phyloP scores from a whole-genome alignment of 64 coral and sea anemone genomes.

The Montipora cactus region DNA sequence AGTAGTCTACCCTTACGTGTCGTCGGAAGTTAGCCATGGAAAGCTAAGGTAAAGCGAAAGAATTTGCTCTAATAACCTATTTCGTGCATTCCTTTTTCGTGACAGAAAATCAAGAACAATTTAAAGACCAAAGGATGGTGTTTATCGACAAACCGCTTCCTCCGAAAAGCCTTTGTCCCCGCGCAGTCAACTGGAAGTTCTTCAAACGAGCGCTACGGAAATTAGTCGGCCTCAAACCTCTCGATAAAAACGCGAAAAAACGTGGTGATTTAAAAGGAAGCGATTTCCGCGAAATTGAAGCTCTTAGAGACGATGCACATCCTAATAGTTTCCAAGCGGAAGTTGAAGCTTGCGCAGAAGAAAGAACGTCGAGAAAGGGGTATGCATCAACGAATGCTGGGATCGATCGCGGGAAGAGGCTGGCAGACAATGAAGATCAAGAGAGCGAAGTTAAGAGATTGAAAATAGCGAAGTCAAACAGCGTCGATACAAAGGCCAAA shows the following conservation, averaged over 20 bases:
- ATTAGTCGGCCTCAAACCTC: conserved; percentile 19
- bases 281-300: background rate
- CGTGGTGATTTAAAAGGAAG: background rate
- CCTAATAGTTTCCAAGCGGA: background rate
- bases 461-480: background rate
- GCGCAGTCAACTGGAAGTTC: conserved; percentile 53
- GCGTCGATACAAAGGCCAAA: background rate
- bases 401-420: background rate
- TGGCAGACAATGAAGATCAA: background rate
- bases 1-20: no score
- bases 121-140: conserved; percentile 2
- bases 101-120: conserved; percentile 11
- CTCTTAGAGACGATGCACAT: background rate
- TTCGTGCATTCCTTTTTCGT: background rate
- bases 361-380: background rate
- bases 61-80: background rate
- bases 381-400: background rate
- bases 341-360: background rate
- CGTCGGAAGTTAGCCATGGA: background rate
- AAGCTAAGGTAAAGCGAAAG: background rate
- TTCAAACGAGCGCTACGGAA: conserved; percentile 63
- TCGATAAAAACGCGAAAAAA: background rate
- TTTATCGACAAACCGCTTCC: conserved; percentile 85
- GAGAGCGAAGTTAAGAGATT: background rate
- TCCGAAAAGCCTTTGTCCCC: conserved; percentile 46